A percentile compares a stretch with the other conserved stretches of the same genome.
These are phyloP conservation scores for Syrrhaptes paradoxus DNA, from an alignment of 2,113 vertebrate genomes.

Conservation along the genomic window DNA sequence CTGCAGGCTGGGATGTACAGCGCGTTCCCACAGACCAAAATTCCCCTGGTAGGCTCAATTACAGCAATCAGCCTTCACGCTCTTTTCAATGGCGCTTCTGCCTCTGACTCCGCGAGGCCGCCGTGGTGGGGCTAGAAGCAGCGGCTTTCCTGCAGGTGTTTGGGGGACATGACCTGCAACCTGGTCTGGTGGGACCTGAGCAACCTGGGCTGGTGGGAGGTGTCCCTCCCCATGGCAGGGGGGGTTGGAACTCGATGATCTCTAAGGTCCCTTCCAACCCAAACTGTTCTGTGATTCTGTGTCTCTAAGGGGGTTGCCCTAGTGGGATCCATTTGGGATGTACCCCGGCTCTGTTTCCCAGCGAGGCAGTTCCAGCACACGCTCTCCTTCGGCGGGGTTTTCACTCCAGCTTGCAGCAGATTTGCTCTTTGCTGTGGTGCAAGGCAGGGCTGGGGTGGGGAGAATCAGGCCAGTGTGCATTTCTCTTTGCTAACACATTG, in stretches of 20 bases:
- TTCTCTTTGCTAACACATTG: slow-evolving; percentile 39
- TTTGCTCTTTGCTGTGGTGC: neutral
- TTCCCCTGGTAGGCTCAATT: slow-evolving; percentile 56
- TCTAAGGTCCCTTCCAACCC: no score
- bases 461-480: slow-evolving; percentile 37
- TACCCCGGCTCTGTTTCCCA: neutral
- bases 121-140: neutral
- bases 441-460: neutral
- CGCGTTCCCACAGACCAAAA: neutral
- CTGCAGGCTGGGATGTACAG: slow-evolving; percentile 49
- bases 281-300: no score
- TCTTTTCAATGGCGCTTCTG: neutral
- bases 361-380: rapidly evolving
- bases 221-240: no score
- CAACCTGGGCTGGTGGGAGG: no score
- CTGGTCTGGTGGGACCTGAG: no score
- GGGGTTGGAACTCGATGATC: no score
- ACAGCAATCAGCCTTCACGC: slow-evolving; percentile 36
- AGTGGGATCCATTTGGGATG: no score
- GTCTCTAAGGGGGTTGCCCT: no score
- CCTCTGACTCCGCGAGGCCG: rapidly evolving
- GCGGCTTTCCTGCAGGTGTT: neutral
- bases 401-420: neutral
- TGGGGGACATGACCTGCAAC: no score
- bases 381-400: neutral